phyloP scores from a whole-genome alignment of 1,140 invertebrate species.

The Drosophila watanabei region DNA sequence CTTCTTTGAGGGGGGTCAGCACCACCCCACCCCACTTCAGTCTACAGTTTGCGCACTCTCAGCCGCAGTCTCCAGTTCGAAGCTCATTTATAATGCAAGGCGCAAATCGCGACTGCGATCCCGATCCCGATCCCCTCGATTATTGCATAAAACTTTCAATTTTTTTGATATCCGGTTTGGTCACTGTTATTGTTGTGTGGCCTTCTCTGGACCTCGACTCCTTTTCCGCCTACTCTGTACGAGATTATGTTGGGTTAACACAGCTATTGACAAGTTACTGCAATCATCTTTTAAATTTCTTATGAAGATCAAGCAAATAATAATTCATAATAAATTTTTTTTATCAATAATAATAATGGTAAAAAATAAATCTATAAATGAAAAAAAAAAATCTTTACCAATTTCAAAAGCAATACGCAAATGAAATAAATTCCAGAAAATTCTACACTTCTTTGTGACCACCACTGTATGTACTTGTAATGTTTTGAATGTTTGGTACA shows the following conservation, averaged over 20 bases:
- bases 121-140: constrained; percentile 19
- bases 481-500: constrained; percentile 24
- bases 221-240: constrained; percentile 24
- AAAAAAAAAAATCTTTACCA: too few species aligned
- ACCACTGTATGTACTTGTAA: constrained; percentile 21
- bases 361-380: too few species aligned
- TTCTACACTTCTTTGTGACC: background rate
- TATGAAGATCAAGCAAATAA: too few species aligned
- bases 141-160: constrained; percentile 75
- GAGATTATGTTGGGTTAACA: constrained; percentile 16
- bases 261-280: background rate
- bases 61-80: constrained; percentile 5
- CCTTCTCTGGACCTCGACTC: constrained; percentile 44
- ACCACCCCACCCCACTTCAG: background rate
- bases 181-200: constrained; percentile 36
- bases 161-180: constrained; percentile 78
- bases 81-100: constrained; percentile 36
- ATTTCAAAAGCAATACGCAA: too few species aligned
- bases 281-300: background rate
- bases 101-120: constrained; percentile 21
- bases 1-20: constrained; percentile 5
- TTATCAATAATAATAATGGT: too few species aligned
- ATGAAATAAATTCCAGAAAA: background rate
- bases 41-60: background rate
- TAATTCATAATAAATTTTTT: too few species aligned